A percentile compares a stretch with the other conserved stretches of the same genome.
These are phyloP conservation scores for Egretta garzetta DNA, from an alignment of 2,113 vertebrate species.

Conservation along the genomic window DNA sequence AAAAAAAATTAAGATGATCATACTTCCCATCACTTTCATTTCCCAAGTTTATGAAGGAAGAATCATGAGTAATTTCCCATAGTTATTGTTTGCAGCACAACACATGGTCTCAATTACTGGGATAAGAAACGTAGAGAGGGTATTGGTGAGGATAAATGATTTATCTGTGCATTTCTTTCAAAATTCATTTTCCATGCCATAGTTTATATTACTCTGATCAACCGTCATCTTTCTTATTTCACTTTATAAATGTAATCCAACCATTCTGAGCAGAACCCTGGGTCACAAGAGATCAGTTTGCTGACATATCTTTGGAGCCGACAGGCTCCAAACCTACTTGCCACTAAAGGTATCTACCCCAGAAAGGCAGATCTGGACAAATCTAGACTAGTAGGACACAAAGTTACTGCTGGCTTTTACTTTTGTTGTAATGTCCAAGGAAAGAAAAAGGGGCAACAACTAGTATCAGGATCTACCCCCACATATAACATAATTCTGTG, in stretches of 20 bases:
- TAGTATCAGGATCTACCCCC: neutral
- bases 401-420: neutral
- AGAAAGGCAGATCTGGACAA: neutral
- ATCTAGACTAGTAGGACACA: neutral
- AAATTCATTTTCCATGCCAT: constrained; percentile 22
- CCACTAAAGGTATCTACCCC: neutral
- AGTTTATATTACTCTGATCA: constrained; percentile 27
- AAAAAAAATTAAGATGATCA: constrained; percentile 47
- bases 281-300: neutral
- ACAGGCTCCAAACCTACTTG: neutral
- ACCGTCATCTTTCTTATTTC: neutral
- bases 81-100: constrained; percentile 65
- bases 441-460: neutral
- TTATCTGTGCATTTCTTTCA: constrained; percentile 62
- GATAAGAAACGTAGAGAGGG: constrained; percentile 51
- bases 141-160: constrained; percentile 53
- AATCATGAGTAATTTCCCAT: constrained; percentile 69
- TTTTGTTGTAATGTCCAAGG: neutral
- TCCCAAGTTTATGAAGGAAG: constrained; percentile 58
- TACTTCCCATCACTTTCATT: constrained; percentile 68
- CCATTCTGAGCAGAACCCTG: neutral
- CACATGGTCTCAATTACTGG: constrained; percentile 72
- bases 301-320: neutral
- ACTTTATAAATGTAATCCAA: neutral
- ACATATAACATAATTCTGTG: neutral